A percentile compares a stretch with the other conserved stretches of the same genome.
Evolutionary conservation across 1,140 invertebrate species (phyloP).

Genomic region (Drosophila tani): DNA sequence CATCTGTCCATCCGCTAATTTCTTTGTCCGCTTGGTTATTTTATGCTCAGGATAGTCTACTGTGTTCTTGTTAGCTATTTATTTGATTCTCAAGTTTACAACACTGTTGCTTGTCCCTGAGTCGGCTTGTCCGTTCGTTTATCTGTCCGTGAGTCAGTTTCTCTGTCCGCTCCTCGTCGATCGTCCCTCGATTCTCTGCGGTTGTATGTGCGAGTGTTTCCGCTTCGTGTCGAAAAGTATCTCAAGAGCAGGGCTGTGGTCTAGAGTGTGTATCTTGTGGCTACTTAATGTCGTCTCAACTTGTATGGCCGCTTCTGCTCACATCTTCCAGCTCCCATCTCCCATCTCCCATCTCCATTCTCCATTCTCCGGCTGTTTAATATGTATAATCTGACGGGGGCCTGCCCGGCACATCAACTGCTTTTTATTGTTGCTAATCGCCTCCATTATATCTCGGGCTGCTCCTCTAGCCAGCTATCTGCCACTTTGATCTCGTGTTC

Average conservation of each 20-base stretch:
- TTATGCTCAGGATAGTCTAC: background rate
- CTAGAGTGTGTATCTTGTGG: slow-evolving; percentile 60
- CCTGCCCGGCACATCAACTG: slow-evolving; percentile 46
- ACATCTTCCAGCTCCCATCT: slow-evolving; percentile 2
- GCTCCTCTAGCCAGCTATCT: slow-evolving; percentile 54
- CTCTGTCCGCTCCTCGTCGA: slow-evolving; percentile 40
- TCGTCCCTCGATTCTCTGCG: slow-evolving; percentile 50
- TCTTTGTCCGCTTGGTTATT: background rate
- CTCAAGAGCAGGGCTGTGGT: slow-evolving; percentile 76
- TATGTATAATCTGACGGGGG: slow-evolving; percentile 48
- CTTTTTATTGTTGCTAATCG: slow-evolving; percentile 80
- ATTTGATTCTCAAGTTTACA: slow-evolving; percentile 1
- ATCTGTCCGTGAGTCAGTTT: slow-evolving; percentile 15
- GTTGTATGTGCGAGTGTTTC: slow-evolving; percentile 57
- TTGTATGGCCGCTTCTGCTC: slow-evolving; percentile 50
- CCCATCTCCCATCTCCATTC: background rate
- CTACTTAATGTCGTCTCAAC: slow-evolving; percentile 68
- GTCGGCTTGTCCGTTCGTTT: background rate
- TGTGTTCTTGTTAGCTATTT: background rate
- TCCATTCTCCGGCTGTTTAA: slow-evolving; percentile 27
- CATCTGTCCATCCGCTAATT: slow-evolving; percentile 13
- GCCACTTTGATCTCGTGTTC: slow-evolving; percentile 67
- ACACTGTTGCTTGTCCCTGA: slow-evolving; percentile 6
- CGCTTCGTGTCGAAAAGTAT: slow-evolving; percentile 80
- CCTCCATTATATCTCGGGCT: slow-evolving; percentile 76